Evolutionary conservation across 1,140 invertebrate genomes (phyloP), one percentile per base, ranked within the genome.

Genomic region (Octopus sinensis): DNA sequence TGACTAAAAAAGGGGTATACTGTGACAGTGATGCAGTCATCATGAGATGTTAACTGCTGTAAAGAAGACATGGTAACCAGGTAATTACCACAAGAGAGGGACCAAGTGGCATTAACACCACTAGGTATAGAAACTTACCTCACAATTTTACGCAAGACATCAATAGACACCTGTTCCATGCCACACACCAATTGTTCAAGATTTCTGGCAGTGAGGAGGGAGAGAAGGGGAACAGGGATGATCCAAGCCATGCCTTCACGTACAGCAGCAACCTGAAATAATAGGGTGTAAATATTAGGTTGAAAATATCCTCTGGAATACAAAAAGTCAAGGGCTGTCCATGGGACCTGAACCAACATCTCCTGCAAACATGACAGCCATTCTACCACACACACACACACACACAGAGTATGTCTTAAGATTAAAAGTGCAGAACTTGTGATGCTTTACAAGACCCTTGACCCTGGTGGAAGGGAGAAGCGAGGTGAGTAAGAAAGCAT

Each of bases 171-270:
- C 83, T 93, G 92, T 10, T 93, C 92, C 83, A 93, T 91, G 17
- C 94, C 94, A 88, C 94, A 94, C 4, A 94, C 93, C 54, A 94
- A 89, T 85, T 93, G 92, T 88, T 94, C 94, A 81, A 94, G 88
- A 84, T 93, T 90, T 68, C 91, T 88, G 3, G 92, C 92, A 5
- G 93, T 94, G 81, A 94, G 89, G 43, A 94, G 87, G 4, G 92
- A 93, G 13, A 94, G 83, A 43, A 94, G 87, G 5, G 94, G 93
- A 3, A 94, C 93, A 12, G 94, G 93, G 54, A 94, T 92, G 54
- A 94, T 93, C 83, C 93, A 93, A 0, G 93, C 90, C 93, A 94
- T 94, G 4, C 94, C 94, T 86, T 94, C 93, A 78, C 93, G 86
- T 23, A 94, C 91, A 10, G 93, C 92, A 4, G 91, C 89, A 56